Base-by-base conservation (phyloP, 2,113 vertebrate genomes). In the Mobula birostris region DNA sequence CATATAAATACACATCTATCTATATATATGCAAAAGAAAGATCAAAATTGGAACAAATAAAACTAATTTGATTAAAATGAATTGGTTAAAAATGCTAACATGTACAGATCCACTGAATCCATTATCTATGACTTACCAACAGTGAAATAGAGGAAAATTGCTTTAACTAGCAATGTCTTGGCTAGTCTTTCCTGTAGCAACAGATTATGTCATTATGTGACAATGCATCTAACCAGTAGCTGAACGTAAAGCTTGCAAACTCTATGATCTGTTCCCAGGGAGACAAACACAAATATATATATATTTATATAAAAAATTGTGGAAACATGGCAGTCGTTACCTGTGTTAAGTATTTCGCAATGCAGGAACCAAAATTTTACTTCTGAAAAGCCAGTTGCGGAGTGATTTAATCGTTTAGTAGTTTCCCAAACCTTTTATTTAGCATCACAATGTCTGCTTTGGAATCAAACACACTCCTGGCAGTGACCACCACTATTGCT, bases 121-220 rank as follows among this genome's bases (percentile, higher is more conserved):
- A 93, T 56, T 74, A 48, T 70, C 70, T 27, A 93, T 93, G 70
- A 93, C 96, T 96, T 96, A 98, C 96, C 94, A 96, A 96, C 97
- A 97, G 97, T 97, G 97, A 98, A 97, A 95, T 97, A 97, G 97
- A 98, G 98, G 97, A 96, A 97, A 98, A 97, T 96, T 98, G 98
- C 97, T 96, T 96, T 96, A 97, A 97, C 96, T 95, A 96, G 95
- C 96, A 48, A 96, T 95, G 95, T 95, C 95, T 95, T 95, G 95
- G 96, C 94, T 96, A 97, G 96, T 96, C 95, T 96, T 97, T 97
- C 29, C 91, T 56, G 68, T 74, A 93, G 91, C 68, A 93, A 93
- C 91, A 93, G 68, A 93, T 93, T 74, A 97, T 98, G 96, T 96
- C 95, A 96, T 97, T 97, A 96, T 96, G 97, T 97, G 97, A 97